Evolutionary conservation across 2,888 invertebrate genomes (phyloP).

Genomic region (Eupithecia inturbata): DNA sequence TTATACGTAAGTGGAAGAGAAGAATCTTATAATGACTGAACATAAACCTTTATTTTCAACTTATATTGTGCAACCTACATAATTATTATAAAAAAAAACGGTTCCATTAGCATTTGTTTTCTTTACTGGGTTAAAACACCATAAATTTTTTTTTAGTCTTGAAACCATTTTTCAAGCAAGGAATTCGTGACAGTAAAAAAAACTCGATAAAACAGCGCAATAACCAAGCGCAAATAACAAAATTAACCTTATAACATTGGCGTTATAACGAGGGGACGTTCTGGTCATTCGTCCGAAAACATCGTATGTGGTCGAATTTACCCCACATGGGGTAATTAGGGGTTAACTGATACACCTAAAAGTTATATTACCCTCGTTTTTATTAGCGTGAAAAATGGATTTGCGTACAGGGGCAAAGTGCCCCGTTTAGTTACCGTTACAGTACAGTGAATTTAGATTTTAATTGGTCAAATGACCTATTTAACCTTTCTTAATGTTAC

Average conservation of each 20-base stretch:
- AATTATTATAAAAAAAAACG: no score
- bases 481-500: background rate
- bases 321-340: conserved; percentile 31
- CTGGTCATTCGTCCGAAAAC: conserved; percentile 21
- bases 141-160: no score
- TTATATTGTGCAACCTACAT: no score
- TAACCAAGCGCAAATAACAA: conserved; percentile 11
- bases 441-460: background rate
- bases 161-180: no score
- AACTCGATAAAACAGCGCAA: background rate
- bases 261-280: conserved; percentile 29
- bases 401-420: background rate
- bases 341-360: conserved; percentile 32
- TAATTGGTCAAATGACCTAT: conserved; percentile 5
- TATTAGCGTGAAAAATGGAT: conserved; percentile 22
- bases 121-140: no score
- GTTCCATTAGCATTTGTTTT: background rate
- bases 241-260: conserved; percentile 22
- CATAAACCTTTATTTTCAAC: no score
- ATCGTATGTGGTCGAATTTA: conserved; percentile 30
- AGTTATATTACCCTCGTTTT: conserved; percentile 28
- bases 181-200: conserved; percentile 7
- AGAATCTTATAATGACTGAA: no score
- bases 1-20: no score
- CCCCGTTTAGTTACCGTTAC: conserved; percentile 2